phyloP scores from a whole-genome alignment of 2,797 vertebrate genomes.

The Crenichthys baileyi region DNA sequence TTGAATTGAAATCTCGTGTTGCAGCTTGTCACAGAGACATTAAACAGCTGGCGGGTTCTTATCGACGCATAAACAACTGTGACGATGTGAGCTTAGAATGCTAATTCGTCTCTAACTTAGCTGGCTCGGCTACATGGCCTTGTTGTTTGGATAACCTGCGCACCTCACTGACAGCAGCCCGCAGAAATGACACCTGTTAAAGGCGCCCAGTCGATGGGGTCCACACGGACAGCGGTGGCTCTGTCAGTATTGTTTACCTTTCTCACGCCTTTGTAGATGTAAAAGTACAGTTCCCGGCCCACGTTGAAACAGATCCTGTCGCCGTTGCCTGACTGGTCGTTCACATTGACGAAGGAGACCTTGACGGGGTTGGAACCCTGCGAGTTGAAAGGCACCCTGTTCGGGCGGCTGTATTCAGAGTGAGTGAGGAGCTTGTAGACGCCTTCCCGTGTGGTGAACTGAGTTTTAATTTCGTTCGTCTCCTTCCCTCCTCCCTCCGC shows the following conservation, averaged over 20 bases:
- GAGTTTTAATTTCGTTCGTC: slow-evolving; percentile 99
- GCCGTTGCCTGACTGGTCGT: slow-evolving; percentile 99
- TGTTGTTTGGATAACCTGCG: slow-evolving; percentile 64
- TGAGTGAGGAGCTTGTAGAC: slow-evolving; percentile 98
- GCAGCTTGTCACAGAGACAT: neutral
- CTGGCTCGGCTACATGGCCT: slow-evolving; percentile 70
- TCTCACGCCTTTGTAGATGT: slow-evolving; percentile 99
- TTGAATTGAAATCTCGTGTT: neutral
- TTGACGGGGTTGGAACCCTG: slow-evolving; percentile 98
- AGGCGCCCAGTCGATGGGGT: neutral
- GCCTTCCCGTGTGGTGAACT: slow-evolving; percentile 98
- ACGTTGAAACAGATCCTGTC: slow-evolving; percentile 99
- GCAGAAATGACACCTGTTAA: slow-evolving; percentile 40
- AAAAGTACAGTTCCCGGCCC: slow-evolving; percentile 99
- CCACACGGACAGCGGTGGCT: neutral
- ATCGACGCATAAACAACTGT: slow-evolving; percentile 48
- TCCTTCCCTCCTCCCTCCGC: slow-evolving; percentile 99
- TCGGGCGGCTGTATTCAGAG: slow-evolving; percentile 98
- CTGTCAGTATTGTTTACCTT: slow-evolving; percentile 75
- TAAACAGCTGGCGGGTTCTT: neutral
- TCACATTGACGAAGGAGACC: slow-evolving; percentile 98
- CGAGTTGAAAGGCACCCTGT: slow-evolving; percentile 98
- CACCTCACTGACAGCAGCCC: slow-evolving; percentile 80
- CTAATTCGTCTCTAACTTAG: slow-evolving; percentile 70
- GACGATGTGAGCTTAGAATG: slow-evolving; percentile 65